These are phyloP conservation scores for Hartigia nigra DNA, from an alignment of 2,888 invertebrate genomes.

Conservation along the genomic window DNA sequence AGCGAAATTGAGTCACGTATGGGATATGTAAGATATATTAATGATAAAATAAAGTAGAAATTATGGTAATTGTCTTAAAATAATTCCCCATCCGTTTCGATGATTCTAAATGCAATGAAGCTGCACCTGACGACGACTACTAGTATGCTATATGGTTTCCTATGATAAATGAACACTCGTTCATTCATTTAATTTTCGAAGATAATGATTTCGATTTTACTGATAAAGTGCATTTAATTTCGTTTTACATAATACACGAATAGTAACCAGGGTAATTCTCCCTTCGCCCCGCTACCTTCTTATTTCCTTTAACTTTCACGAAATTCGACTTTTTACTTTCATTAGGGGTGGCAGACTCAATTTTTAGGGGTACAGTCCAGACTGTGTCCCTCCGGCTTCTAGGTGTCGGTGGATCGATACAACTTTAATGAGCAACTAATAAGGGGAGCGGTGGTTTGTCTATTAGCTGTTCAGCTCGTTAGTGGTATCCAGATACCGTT, in stretches of 20 bases:
- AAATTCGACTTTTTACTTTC: background rate
- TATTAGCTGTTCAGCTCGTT: background rate
- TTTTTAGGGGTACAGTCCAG: background rate
- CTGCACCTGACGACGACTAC: background rate
- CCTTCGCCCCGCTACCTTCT: background rate
- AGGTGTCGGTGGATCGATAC: background rate
- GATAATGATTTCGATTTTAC: background rate
- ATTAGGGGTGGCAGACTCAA: background rate
- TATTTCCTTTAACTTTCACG: background rate
- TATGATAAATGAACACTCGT: background rate
- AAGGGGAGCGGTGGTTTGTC: background rate
- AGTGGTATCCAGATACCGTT: background rate
- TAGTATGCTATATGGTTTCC: background rate
- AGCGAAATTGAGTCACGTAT: background rate
- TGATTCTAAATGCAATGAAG: background rate
- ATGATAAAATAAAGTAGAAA: background rate
- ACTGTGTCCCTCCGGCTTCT: background rate
- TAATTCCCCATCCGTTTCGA: background rate
- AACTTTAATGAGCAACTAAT: background rate
- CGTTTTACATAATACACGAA: background rate
- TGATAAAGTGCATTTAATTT: background rate
- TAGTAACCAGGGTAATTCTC: background rate
- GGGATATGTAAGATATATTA: background rate
- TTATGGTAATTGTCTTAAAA: background rate
- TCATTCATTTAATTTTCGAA: background rate